phyloP scores from a whole-genome alignment of 2,797 vertebrate species.

The Arvicola amphibius region DNA sequence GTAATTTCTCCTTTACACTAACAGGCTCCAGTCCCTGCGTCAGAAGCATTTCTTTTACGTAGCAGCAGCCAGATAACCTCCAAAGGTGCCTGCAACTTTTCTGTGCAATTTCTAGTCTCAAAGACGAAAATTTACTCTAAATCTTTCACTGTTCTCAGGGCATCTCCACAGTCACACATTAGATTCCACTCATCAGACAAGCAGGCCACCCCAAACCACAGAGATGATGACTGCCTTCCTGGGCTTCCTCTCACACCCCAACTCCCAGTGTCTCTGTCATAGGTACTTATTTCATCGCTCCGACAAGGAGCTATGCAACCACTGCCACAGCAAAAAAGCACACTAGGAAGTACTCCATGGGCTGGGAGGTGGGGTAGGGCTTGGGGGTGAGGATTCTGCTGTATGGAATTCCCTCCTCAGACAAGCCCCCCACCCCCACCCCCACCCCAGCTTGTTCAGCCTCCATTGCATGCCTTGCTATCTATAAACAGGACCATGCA shows the following conservation, averaged over 20 bases:
- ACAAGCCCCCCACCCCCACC: neutral
- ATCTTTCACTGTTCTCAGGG: neutral
- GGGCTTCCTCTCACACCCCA: neutral
- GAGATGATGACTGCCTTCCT: neutral
- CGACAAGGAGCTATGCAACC: neutral
- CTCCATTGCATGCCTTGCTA: neutral
- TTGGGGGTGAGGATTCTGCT: neutral
- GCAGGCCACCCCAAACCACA: neutral
- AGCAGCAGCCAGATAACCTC: neutral
- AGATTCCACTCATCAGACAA: neutral
- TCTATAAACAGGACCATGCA: neutral
- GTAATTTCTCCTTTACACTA: neutral
- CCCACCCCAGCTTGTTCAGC: neutral
- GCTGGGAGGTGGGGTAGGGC: too few relatives aligned
- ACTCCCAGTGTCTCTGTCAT: neutral
- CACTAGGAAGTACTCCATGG: neutral
- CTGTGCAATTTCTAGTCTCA: neutral
- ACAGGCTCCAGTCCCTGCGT: neutral
- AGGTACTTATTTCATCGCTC: neutral
- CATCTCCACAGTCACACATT: neutral
- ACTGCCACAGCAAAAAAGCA: neutral
- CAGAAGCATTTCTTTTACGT: neutral
- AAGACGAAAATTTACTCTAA: neutral
- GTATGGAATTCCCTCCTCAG: neutral
- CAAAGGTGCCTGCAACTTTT: neutral